Conservation (phyloP, 2,113 vertebrate genomes). For the Indicator maculatus region DNA sequence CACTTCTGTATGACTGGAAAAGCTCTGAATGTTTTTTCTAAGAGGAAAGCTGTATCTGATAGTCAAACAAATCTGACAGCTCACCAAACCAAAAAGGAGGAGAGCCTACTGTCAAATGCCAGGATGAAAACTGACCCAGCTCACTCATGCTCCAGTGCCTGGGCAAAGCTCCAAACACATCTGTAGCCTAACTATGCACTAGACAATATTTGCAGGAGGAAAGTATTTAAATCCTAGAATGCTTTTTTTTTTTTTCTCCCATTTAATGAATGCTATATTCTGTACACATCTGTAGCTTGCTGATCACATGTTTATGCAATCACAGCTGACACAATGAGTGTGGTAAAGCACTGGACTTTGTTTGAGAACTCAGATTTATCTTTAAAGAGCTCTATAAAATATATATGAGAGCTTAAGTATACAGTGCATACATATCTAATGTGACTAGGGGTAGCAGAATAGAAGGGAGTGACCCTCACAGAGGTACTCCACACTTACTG, state of each 20-base stretch:
- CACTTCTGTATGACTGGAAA: neutral
- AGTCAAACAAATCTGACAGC: neutral
- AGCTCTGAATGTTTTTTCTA: neutral
- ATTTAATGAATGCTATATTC: neutral
- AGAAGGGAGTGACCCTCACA: neutral
- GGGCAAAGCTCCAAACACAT: neutral
- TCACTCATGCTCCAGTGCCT: neutral
- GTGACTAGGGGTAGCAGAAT: neutral
- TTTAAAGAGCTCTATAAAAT: neutral
- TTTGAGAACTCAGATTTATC: neutral
- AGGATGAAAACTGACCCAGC: neutral
- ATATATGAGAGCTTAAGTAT: neutral
- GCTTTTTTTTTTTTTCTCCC: neutral
- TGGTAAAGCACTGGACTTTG: neutral
- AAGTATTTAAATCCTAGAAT: neutral
- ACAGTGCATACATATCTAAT: neutral
- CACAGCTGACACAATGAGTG: neutral
- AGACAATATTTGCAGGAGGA: neutral
- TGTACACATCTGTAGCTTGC: neutral
- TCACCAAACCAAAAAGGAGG: neutral
- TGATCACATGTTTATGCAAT: neutral
- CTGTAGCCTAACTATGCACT: neutral
- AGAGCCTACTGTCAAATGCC: neutral
- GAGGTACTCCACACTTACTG: constrained; percentile 71
- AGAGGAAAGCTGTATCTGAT: neutral